phyloP scores from a whole-genome alignment of 2,797 vertebrate species.

The Chloroceryle inda region DNA sequence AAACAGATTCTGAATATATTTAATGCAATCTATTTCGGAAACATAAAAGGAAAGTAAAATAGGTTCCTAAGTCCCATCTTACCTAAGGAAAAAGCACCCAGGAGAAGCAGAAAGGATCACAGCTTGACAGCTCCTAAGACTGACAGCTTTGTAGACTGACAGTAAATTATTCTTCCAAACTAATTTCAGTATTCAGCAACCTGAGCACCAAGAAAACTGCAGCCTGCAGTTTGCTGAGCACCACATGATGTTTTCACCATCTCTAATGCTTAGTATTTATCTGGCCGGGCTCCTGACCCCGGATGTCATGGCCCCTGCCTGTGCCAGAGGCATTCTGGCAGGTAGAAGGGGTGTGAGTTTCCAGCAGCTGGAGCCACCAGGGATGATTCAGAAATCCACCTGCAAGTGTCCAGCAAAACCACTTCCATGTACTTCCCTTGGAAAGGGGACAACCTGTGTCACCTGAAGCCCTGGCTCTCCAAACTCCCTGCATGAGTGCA shows the following conservation, averaged over 20 bases:
- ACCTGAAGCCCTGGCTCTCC: not conserved
- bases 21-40: slow-evolving; percentile 30
- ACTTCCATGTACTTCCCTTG: not conserved
- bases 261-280: not conserved
- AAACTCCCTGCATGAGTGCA: not conserved
- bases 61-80: not conserved
- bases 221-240: not conserved
- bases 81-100: not conserved
- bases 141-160: not conserved
- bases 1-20: slow-evolving; percentile 11
- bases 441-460: not conserved
- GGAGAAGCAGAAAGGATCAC: not conserved
- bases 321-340: accelerated
- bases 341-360: not conserved
- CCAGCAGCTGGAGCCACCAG: not conserved
- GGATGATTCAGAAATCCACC: not conserved
- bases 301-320: not conserved
- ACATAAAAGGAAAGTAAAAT: no score
- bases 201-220: not conserved
- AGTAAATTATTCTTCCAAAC: not conserved
- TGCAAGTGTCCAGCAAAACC: not conserved
- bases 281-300: not conserved
- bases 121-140: not conserved
- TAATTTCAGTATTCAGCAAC: slow-evolving; percentile 19
- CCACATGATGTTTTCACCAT: not conserved